Base-by-base conservation (phyloP, 1,140 invertebrate species). In the Asbolus verrucosus region DNA sequence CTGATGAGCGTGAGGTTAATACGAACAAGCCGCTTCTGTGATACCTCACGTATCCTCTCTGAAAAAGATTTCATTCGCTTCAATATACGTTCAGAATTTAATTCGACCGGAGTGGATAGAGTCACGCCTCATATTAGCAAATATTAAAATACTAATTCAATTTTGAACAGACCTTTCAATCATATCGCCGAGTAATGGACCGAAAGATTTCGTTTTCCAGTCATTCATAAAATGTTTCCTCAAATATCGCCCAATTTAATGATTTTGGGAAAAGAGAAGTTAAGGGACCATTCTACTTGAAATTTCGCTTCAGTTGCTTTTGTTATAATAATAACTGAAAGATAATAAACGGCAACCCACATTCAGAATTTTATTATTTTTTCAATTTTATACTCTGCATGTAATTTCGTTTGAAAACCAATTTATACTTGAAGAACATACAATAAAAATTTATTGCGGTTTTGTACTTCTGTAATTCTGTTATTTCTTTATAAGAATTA, bases 1-100 rank as follows among this genome's bases (percentile, higher is more conserved):
- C 33, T 43, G 62, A 39, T 65, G 62, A 65, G 62, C 62, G 62
- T 65, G 62, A 65, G 62, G 31, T 65, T 65, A 65, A 65, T 65
- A 65, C 62, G 36, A 65, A 65, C 21, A 38, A 33, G 62, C 39
- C 33, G 24, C 39, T 27, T 27, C 36, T 9, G 19, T 65, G 31
- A 65, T 65, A 65, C 18, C 62, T 65, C 62, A 65, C 62, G 62
- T 65, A 60, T 46, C 41, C 41, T 21, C 41, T 16, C 41, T 46
- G 41, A 46, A 46, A 46, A 46, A 46, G 41, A 16, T 46, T 46
- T 46, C 41, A 46, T 46, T 46, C 41, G 16, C 41, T 18, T 46
- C 18, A 21, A 46, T 46, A n/a, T 46, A 46, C 41, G 39, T 43
- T 43, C 39, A 19, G 41, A 46, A 46, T 46, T 46, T 46, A 46